Base-by-base conservation (phyloP, 2,888 invertebrate species). In the Agrilus biguttatus region DNA sequence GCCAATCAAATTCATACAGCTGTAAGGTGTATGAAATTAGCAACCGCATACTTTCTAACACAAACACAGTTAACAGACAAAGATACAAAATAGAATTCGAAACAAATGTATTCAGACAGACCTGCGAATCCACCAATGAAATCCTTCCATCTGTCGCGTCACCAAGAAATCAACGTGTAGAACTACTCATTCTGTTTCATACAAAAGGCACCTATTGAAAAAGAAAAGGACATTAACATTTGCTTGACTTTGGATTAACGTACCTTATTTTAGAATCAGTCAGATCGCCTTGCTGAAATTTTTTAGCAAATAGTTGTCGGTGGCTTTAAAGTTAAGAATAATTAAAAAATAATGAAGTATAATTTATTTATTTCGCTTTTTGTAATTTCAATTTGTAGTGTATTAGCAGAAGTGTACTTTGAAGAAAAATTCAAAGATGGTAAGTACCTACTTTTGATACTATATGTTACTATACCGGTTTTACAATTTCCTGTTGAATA, bases 371-470 rank as follows among this genome's bases (percentile, higher is more conserved):
- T 70, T 56, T 62, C 77, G 64, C 63, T 73, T 55, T 62, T 75
- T 62, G 71, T 75, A 66, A 68, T 74, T 63, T 67, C 48, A 8
- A 37, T 45, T 48, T 59, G 49, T 51, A 64, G 72, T 55, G 75
- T 74, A 53, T 72, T 72, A 57, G 81, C 80, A 57, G 78, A 84
- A 59, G 75, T 86, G 51, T 81, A 72, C 68, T 78, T 81, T 54
- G 82, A 88, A 60, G 89, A 89, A 61, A 83, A 78, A 57, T 89
- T 89, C 68, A 66, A 66, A 37, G 84, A 86, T 68, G 84, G 88
- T 88, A 70, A 78, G 82, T 73, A 49, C 47, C 23, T 40, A 39
- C 37, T 33, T 40, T 17, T 17, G 17, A 17, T 43, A 41, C 46
- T 44, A 36, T 12, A 42, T 42, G 45, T 23, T 23, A 6, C 5